Evolutionary conservation across 2,888 invertebrate species (phyloP), one percentile per base, ranked within the genome.

Genomic region (Heliconius erato): DNA sequence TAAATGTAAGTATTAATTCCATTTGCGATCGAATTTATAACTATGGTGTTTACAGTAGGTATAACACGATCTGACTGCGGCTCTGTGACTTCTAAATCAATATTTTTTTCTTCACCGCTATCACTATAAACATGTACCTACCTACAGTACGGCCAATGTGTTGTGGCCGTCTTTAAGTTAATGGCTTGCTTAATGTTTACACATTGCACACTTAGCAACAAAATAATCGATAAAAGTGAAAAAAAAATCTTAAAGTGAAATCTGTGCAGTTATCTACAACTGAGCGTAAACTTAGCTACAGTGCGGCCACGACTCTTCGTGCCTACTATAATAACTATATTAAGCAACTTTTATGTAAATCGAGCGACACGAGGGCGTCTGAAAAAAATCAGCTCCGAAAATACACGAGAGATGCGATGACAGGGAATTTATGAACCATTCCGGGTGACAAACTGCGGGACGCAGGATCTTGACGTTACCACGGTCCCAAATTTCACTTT

Each of bases 381-480:
- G 86, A 87, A 87, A 87, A 85, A 86, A 74, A 80, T 81, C 85
- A 84, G 81, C 83, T 88, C 89, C 90, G 90, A 92, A 90, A 95
- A 95, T 95, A 95, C 90, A 85, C 87, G 49, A 59, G 76, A 72
- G 89, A 87, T 85, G 91, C 92, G 94, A 92, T 94, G 95, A 95
- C 95, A 93, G 93, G 89, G 92, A 92, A 95, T 95, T 95, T 95
- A 95, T 95, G 91, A 95, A 91, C 94, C 94, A 93, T 93, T 94
- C 92, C 87, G 90, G 89, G 93, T 95, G 95, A 95, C 91, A 91
- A 93, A 95, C 93, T 93, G 94, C 93, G 91, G 88, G 90, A 90
- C 89, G 88, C 91, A 89, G 91, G 87, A 86, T 71, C 82, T 84
- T 6, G 80, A 16, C 63, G 7, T 67, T 91, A 92, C 91, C 85